Evolutionary conservation across 2,797 vertebrate genomes (phyloP).

Genomic region (Champsocephalus gunnari): DNA sequence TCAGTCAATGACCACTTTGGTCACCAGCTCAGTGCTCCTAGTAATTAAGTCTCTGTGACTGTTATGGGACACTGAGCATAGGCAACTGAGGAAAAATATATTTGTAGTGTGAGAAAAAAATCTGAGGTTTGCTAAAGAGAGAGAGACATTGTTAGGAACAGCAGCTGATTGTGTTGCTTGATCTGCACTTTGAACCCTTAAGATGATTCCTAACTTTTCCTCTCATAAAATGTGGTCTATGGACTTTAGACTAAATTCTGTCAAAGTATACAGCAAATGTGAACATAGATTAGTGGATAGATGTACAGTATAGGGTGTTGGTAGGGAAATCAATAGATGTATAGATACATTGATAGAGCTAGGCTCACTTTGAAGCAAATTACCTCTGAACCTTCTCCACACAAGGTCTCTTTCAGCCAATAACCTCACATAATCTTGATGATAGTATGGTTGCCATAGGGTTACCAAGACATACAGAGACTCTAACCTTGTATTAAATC

Average conservation of each 20-base stretch:
- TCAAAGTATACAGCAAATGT: background rate
- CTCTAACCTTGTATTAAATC: conserved; percentile 12
- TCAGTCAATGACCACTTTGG: background rate
- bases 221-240: background rate
- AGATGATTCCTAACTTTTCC: conserved; percentile 15
- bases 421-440: conserved; percentile 9
- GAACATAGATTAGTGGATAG: background rate
- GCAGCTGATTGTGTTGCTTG: conserved; percentile 36
- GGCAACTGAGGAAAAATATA: background rate
- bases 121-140: conserved; percentile 39
- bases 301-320: background rate
- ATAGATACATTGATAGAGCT: conserved; percentile 1
- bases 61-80: conserved; percentile 42
- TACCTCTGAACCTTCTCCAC: background rate
- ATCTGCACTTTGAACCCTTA: conserved; percentile 35
- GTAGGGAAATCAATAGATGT: background rate
- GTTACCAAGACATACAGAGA: conserved; percentile 15
- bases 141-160: conserved; percentile 58
- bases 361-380: background rate
- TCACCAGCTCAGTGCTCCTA: conserved; percentile 24
- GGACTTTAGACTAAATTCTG: too few relatives aligned
- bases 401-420: conserved; percentile 2
- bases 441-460: background rate
- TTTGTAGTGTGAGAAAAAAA: conserved; percentile 28
- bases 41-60: conserved; percentile 30